A percentile compares a stretch with the other conserved stretches of the same genome.
phyloP scores from a whole-genome alignment of 2,113 vertebrate genomes.

The Orientallactaga bullata region DNA sequence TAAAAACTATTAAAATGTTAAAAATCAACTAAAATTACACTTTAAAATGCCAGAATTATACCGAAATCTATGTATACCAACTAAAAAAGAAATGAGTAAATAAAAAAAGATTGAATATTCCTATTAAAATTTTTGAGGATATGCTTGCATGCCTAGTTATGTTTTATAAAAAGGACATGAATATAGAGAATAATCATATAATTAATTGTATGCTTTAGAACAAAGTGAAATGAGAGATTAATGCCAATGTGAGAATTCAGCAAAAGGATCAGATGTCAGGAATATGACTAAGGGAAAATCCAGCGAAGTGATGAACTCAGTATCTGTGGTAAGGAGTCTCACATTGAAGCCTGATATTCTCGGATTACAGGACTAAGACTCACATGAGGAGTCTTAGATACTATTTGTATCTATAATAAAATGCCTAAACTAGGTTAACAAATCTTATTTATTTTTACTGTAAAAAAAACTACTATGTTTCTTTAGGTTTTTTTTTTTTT shows the following conservation, averaged over 20 bases:
- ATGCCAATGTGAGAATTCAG: not conserved
- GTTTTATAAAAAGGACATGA: not conserved
- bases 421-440: not conserved
- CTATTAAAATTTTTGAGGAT: conserved; percentile 5
- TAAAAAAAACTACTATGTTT: too few relatives aligned
- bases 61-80: too few relatives aligned
- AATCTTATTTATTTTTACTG: not conserved
- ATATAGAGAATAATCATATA: not conserved
- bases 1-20: not conserved
- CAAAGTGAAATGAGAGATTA: not conserved
- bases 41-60: too few relatives aligned
- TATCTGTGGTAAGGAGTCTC: not conserved
- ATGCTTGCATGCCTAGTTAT: not conserved
- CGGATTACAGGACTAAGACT: not conserved
- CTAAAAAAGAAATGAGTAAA: too few relatives aligned
- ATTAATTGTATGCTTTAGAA: conserved; percentile 32
- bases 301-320: not conserved
- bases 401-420: not conserved
- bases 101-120: not conserved
- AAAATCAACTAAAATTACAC: too few relatives aligned
- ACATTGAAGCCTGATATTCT: not conserved
- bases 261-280: not conserved
- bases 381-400: not conserved
- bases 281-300: not conserved
- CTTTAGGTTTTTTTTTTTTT: not conserved